Conservation (phyloP, 2,888 invertebrate genomes). For the Aleiodes alternator region DNA sequence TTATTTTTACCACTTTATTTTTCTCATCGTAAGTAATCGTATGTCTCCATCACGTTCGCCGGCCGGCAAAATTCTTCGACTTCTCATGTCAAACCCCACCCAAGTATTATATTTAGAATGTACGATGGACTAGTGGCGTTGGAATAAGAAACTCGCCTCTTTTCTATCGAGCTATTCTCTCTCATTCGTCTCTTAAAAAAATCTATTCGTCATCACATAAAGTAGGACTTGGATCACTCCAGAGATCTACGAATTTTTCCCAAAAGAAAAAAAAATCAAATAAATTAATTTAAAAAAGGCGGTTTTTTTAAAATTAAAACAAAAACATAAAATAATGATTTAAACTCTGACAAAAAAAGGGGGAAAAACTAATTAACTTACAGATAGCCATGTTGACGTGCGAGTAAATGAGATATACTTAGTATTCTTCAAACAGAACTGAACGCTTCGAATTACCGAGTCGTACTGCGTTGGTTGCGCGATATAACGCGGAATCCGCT, state of each 20-base stretch:
- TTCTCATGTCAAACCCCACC: slow-evolving; percentile 28
- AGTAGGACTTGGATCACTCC: too few relatives aligned
- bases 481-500: background rate
- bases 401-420: background rate
- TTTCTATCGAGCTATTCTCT: slow-evolving; percentile 4
- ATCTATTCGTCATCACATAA: background rate
- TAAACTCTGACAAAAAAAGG: background rate
- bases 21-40: background rate
- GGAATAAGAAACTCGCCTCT: background rate
- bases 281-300: background rate
- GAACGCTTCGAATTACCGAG: slow-evolving; percentile 10
- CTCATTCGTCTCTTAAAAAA: background rate
- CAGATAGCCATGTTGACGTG: slow-evolving; percentile 14
- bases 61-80: slow-evolving; percentile 8
- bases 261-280: background rate
- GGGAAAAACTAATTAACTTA: background rate
- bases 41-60: background rate
- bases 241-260: background rate
- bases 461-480: slow-evolving; percentile 15
- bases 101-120: slow-evolving; percentile 31
- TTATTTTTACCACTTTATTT: too few relatives aligned
- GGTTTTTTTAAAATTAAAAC: background rate
- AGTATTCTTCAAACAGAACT: background rate
- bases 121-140: background rate
- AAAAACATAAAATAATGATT: background rate